Percentiles rank a stretch among this genome's conserved stretches.
These are phyloP conservation scores for Mallotus villosus DNA, from an alignment of 2,797 vertebrate species.

Conservation along the genomic window DNA sequence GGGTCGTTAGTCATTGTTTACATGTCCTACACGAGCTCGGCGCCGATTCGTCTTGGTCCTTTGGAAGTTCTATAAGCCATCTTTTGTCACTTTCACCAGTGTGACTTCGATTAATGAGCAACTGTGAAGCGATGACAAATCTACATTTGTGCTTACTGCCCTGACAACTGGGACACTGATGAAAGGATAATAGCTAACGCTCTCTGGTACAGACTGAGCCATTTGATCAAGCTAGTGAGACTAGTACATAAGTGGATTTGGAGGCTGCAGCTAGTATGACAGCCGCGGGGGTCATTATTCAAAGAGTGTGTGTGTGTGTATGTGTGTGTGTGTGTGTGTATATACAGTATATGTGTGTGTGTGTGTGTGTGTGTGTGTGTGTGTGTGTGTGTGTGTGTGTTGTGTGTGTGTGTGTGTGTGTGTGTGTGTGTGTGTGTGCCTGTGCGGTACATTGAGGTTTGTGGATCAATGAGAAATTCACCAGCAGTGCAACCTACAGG, in stretches of 20 bases:
- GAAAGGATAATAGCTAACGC: not conserved
- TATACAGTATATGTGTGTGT: too few relatives aligned
- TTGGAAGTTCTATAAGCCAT: too few relatives aligned
- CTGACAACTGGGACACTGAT: not conserved
- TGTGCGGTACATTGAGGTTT: not conserved
- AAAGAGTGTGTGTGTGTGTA: constrained; percentile 10
- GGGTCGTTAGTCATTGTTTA: not conserved
- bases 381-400: not conserved
- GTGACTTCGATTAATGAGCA: too few relatives aligned
- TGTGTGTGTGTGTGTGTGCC: not conserved
- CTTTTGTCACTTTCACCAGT: too few relatives aligned
- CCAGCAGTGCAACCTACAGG: too few relatives aligned
- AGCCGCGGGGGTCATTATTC: not conserved
- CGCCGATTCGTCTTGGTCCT: too few relatives aligned
- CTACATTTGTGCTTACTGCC: not conserved
- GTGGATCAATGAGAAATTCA: too few relatives aligned
- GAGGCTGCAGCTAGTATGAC: too few relatives aligned
- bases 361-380: not conserved
- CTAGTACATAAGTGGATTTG: too few relatives aligned
- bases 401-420: not conserved
- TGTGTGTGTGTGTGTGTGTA: not conserved
- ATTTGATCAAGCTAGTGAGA: too few relatives aligned
- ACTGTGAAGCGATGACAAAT: not conserved
- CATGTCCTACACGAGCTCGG: not conserved
- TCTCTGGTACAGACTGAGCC: too few relatives aligned